Evolutionary conservation across 64 coral and sea anemone genomes (phyloP).

Genomic region (Pocillopora damicornis): DNA sequence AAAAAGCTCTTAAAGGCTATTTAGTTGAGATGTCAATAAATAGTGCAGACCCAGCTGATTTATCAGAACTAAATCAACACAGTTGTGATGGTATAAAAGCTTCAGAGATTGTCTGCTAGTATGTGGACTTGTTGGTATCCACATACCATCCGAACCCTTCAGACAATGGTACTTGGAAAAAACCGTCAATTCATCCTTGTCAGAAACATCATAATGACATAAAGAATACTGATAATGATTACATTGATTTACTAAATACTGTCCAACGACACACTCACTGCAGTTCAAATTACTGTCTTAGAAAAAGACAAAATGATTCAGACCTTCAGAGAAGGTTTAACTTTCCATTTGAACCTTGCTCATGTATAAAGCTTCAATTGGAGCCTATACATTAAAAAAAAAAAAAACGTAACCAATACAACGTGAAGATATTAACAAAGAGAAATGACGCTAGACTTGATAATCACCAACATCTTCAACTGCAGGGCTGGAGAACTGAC

Average conservation of each 20-base stretch:
- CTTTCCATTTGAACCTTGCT: too few species aligned
- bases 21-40: not conserved
- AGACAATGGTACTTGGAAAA: constrained; percentile 2
- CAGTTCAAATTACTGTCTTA: constrained; percentile 8
- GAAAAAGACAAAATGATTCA: not conserved
- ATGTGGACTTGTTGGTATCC: not conserved
- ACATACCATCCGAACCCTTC: not conserved
- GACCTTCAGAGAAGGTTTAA: not conserved
- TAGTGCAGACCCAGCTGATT: not conserved
- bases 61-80: not conserved
- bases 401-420: too few species aligned
- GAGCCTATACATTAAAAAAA: too few species aligned
- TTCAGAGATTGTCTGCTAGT: not conserved
- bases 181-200: not conserved
- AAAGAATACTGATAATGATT: not conserved
- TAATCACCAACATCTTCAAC: too few species aligned
- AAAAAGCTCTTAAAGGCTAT: not conserved
- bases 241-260: constrained; percentile 20
- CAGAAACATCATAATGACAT: constrained; percentile 3
- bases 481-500: too few species aligned
- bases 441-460: too few species aligned
- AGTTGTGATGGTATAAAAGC: not conserved
- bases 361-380: too few species aligned
- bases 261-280: constrained; percentile 37
- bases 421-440: too few species aligned